Percentiles rank a stretch among this genome's conserved stretches.
phyloP scores from a whole-genome alignment of 2,888 invertebrate species.

The Drosophila testacea region DNA sequence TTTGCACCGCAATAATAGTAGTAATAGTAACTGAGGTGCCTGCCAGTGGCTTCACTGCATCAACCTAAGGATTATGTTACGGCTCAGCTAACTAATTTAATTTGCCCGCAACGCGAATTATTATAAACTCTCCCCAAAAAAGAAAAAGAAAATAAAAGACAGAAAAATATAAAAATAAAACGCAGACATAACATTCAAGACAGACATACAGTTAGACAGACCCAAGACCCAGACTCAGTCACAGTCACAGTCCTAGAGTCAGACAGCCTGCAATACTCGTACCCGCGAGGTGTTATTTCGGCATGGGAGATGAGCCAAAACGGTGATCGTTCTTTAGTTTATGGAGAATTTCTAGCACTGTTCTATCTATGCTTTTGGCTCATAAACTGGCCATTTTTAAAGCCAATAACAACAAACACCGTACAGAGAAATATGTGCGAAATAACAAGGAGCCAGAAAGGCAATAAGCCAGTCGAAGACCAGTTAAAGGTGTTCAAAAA shows the following conservation, averaged over 20 bases:
- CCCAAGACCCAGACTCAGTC: conserved; percentile 3
- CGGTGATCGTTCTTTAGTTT: conserved; percentile 10
- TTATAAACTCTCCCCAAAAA: conserved; percentile 53
- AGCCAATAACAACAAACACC: conserved; percentile 37
- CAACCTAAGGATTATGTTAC: conserved; percentile 76
- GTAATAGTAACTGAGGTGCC: conserved; percentile 60
- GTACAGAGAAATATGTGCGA: conserved; percentile 39
- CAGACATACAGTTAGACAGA: conserved; percentile 32
- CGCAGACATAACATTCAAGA: conserved; percentile 19
- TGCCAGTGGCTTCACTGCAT: conserved; percentile 23
- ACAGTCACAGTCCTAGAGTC: not conserved
- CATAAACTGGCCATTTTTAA: conserved; percentile 40
- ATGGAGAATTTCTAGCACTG: conserved; percentile 29
- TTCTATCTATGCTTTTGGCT: conserved; percentile 4
- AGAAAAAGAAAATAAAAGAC: conserved; percentile 25
- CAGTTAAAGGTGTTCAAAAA: conserved; percentile 31
- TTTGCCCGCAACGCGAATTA: conserved; percentile 68
- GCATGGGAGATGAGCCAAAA: conserved; percentile 38
- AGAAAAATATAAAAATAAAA: conserved; percentile 19
- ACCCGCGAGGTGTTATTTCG: conserved; percentile 14
- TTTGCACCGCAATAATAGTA: conserved; percentile 80
- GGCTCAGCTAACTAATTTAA: conserved; percentile 74
- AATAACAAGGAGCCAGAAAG: conserved; percentile 40
- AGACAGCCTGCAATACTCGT: conserved; percentile 18
- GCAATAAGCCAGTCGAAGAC: conserved; percentile 15